Base-by-base conservation (phyloP, 2,113 vertebrate species). In the Macquaria ambigua region DNA sequence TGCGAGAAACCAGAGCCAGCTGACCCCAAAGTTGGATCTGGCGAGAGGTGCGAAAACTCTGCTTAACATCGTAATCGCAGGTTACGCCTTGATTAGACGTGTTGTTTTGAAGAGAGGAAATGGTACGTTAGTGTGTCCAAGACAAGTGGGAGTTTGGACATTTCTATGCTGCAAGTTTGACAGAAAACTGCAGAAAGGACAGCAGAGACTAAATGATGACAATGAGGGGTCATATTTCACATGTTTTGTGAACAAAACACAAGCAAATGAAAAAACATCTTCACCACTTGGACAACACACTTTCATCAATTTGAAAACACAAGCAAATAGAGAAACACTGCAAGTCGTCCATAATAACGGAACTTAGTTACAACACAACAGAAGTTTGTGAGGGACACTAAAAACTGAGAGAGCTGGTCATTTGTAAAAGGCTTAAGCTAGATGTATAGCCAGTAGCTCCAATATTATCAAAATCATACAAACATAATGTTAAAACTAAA, bases 1-100 rank as follows among this genome's bases (percentile, higher is more conserved):
- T 66, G 64, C 63, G 61, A 80, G 75, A 89, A 93, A 90, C 74
- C 74, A 79, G 79, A 84, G 75, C 74, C 76, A 74, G 83, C 82
- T 82, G 81, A 86, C 67, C 75, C 61, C 23, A 76, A 50, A 79
- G 23, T 56, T 11, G 64, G 46, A 48, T n/a, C 77, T 56, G 56
- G 64, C 55, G 74, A 87, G 66, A 79, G 56, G 46, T 12, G 52
- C 5, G 7, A 73, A 75, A 71, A 70, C 52, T 53, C 81, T 83
- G 79, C n/a, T 61, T 41, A 67, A 70, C 56, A 56, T 84, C 68
- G 21, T 50, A 79, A 82, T 48, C 5, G 31, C 63, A 48, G 68
- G 74, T 74, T 59, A 75, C 62, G 52, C 55, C 21, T 46, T n/a
- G 8, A 81, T 52, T 46, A 18, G 52, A 87, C 11, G 0, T 48